phyloP scores from a whole-genome alignment of 2,888 invertebrate species.

The Trilocha varians region DNA sequence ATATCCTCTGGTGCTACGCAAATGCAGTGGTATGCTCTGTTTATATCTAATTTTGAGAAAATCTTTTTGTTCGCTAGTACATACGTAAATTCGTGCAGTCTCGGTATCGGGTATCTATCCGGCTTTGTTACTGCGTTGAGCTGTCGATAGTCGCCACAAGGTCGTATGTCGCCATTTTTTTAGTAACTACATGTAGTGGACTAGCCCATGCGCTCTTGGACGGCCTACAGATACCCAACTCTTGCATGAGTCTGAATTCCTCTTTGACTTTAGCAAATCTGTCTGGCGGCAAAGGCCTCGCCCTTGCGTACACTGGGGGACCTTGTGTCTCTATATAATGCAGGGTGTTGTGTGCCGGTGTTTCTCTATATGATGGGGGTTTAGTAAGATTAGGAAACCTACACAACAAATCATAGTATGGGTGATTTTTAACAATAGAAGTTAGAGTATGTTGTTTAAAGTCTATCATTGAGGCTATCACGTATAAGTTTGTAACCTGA shows the following conservation, averaged over 20 bases:
- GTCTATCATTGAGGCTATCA: constrained; percentile 1
- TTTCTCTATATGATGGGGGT: constrained; percentile 7
- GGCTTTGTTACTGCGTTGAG: constrained; percentile 8
- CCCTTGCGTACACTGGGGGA: too few species aligned
- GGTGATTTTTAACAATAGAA: constrained; percentile 1
- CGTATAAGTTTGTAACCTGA: constrained; percentile 1
- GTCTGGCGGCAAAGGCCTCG: constrained; percentile 16
- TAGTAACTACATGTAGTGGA: constrained; percentile 22
- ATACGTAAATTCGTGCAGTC: not conserved
- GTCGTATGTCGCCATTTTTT: constrained; percentile 15
- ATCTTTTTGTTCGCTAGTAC: not conserved
- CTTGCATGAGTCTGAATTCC: constrained; percentile 13
- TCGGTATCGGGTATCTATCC: not conserved
- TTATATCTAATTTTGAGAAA: not conserved
- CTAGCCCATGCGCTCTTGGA: constrained; percentile 18
- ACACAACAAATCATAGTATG: constrained; percentile 1
- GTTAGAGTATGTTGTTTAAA: not conserved
- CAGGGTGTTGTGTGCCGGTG: constrained; percentile 4
- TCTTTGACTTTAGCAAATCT: constrained; percentile 6
- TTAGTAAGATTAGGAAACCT: constrained; percentile 9
- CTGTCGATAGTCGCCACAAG: constrained; percentile 23
- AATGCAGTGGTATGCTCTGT: constrained; percentile 1
- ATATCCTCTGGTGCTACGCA: not conserved
- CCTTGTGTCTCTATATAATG: constrained; percentile 9
- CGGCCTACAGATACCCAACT: constrained; percentile 16